phyloP scores from a whole-genome alignment of 1,140 invertebrate genomes.

The Medauroidea extradentata region DNA sequence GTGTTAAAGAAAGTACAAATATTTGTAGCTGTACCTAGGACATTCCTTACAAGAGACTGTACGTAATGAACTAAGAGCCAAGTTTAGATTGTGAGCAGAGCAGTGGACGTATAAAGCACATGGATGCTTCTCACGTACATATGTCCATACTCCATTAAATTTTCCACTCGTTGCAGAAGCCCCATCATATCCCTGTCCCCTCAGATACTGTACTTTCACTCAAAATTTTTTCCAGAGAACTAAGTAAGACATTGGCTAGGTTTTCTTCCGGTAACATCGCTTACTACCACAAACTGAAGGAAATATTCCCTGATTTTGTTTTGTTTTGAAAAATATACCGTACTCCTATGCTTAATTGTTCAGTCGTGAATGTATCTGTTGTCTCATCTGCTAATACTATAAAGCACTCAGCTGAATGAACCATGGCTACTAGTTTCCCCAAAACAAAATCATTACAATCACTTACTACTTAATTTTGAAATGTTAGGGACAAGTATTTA shows the following conservation, averaged over 20 bases:
- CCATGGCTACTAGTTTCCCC: constrained; percentile 14
- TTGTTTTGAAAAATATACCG: constrained; percentile 7
- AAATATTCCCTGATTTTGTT: constrained; percentile 15
- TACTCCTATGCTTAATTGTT: constrained; percentile 23
- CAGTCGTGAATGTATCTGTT: constrained; percentile 15
- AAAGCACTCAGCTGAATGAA: constrained; percentile 18
- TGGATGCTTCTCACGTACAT: constrained; percentile 21
- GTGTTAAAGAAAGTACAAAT: no score
- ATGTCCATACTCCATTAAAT: constrained; percentile 24
- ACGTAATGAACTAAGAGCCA: no score
- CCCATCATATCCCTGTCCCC: constrained; percentile 31
- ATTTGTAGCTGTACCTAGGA: no score
- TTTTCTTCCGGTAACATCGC: constrained; percentile 20
- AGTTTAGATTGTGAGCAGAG: no score
- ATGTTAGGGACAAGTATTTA: constrained; percentile 18
- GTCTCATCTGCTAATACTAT: constrained; percentile 23
- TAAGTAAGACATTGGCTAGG: constrained; percentile 12
- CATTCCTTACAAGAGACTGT: no score
- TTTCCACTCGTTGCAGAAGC: constrained; percentile 26
- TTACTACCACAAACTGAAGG: constrained; percentile 20
- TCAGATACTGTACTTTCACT: constrained; percentile 18
- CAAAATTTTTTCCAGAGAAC: constrained; percentile 12
- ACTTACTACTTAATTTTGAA: constrained; percentile 23
- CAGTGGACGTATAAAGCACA: constrained; percentile 22
- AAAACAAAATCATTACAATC: constrained; percentile 17